These are phyloP conservation scores for Heloderma charlesbogerti DNA, from an alignment of 2,113 vertebrate genomes.

Conservation along the genomic window DNA sequence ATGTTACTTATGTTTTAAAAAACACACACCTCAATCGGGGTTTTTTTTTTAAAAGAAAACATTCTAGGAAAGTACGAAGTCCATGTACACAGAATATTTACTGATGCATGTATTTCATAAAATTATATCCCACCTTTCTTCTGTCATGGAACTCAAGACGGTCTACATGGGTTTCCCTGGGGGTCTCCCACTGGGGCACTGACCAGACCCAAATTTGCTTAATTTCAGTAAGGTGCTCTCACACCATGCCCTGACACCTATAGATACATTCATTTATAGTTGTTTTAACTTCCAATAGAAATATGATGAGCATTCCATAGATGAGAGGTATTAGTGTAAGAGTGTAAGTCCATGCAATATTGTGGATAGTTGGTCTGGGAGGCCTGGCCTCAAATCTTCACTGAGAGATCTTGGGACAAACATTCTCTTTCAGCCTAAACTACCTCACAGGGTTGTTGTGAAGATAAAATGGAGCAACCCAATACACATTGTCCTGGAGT, in stretches of 20 bases:
- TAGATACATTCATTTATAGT: background rate
- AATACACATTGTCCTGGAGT: too few relatives aligned
- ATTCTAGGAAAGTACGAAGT: background rate
- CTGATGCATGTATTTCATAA: background rate
- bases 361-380: background rate
- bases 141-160: background rate
- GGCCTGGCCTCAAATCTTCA: background rate
- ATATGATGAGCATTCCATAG: background rate
- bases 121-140: background rate
- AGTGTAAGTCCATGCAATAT: too few relatives aligned
- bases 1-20: background rate
- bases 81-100: background rate
- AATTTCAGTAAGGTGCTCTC: background rate
- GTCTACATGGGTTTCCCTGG: background rate
- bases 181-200: background rate
- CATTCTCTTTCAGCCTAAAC: background rate
- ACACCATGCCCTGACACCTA: background rate
- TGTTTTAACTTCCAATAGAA: background rate
- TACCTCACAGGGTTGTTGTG: background rate
- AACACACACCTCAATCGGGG: too few relatives aligned
- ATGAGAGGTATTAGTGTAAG: background rate
- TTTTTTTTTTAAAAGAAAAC: background rate
- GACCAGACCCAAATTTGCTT: background rate
- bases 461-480: background rate
- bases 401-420: too few relatives aligned